Conservation (phyloP, 2,888 invertebrate genomes). For the Rhopalosiphum nymphaeae region DNA sequence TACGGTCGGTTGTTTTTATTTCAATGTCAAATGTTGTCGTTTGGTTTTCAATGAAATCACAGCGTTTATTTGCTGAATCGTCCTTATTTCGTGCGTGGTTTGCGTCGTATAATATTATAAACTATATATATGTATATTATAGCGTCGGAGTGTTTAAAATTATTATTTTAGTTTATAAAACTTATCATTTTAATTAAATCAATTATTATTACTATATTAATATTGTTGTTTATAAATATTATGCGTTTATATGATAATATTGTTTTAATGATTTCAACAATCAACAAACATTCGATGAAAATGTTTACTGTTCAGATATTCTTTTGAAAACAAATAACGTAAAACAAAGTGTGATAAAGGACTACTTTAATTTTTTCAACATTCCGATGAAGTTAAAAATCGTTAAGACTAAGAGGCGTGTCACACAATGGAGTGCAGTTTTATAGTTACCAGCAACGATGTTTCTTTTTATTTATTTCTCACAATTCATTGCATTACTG, state of each 20-base stretch:
- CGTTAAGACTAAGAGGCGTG: conserved; percentile 13
- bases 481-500: neutral
- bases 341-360: neutral
- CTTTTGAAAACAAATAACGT: conserved; percentile 2
- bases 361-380: neutral
- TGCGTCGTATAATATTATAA: neutral
- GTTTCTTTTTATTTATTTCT: conserved; percentile 7
- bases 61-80: neutral
- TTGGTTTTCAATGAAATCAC: neutral
- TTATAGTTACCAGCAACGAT: neutral
- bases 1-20: neutral
- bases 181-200: neutral
- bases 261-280: neutral
- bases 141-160: neutral
- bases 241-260: neutral
- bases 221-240: neutral
- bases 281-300: neutral
- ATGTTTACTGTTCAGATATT: neutral
- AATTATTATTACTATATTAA: neutral
- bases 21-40: neutral
- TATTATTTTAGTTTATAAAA: neutral
- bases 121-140: neutral
- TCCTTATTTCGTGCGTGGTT: neutral
- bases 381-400: neutral
- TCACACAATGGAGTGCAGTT: conserved; percentile 7